Evolutionary conservation across 2,888 invertebrate genomes (phyloP), one percentile per base, ranked within the genome.

Genomic region (Sthenelais limicola): DNA sequence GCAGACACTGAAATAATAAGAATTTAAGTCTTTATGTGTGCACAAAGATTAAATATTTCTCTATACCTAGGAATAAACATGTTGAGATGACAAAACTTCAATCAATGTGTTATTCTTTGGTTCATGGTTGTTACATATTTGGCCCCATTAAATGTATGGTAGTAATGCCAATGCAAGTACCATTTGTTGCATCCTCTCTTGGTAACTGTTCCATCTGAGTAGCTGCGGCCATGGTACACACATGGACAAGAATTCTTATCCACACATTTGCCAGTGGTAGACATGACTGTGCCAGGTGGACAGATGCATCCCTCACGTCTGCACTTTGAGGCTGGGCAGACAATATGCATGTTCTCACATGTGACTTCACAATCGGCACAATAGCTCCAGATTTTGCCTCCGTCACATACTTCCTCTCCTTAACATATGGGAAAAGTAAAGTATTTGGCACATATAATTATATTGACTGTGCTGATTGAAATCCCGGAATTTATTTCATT

Each of bases 151-250:
- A 43, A 12, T 43, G 12, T 43, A 15, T 12, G 18, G 12, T 43
- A 43, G 12, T 12, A 43, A 58, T 12, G 32, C 26, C 26, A 12
- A 48, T 12, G 38, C 4, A 52, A 83, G 79, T 79, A 92, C 92
- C 96, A 97, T 47, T 91, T 91, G 83, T 96, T 96, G 84, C 96
- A 97, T 74, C 94, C 94, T 84, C 93, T 92, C 79, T 92, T 91
- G 85, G 95, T 93, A 67, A 88, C 88, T 24, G 93, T 91, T 0
- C 92, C 93, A 80, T 96, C 94, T 3, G 90, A 89, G 85, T 94
- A 96, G 85, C 94, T 94, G 76, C 91, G 90, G 0, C 95, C 95
- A 5, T 94, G 95, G 86, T 96, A 96, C 88, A 94, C 94, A 84
- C 97, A 97, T 0, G 96, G 95, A 81, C 97, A 97, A 73, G 92